Evolutionary conservation across 35 echinoderm and acorn worm genomes (phyloP).

Genomic region (Chiridota heheva): DNA sequence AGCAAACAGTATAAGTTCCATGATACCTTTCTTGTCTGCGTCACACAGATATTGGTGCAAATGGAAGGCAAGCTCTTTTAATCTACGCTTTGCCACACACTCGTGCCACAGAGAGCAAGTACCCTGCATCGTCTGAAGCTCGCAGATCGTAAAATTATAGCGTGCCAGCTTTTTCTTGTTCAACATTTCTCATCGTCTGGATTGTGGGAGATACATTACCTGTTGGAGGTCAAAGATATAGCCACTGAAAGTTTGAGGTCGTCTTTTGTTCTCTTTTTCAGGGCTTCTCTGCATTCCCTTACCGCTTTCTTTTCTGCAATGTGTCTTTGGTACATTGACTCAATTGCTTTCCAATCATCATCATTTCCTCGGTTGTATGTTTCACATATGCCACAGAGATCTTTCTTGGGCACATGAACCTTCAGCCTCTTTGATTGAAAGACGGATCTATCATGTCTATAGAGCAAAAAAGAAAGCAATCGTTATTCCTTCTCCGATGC

Average conservation of each 20-base stretch:
- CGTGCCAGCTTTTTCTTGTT: constrained; percentile 62
- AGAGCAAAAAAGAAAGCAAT: not conserved
- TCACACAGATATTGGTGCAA: constrained; percentile 23
- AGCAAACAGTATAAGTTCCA: constrained; percentile 53
- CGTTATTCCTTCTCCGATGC: not conserved
- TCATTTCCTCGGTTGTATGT: constrained; percentile 13
- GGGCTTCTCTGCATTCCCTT: constrained; percentile 16
- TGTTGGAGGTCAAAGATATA: constrained; percentile 70
- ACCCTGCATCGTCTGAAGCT: constrained; percentile 40
- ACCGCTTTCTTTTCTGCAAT: constrained; percentile 38
- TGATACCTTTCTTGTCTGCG: constrained; percentile 41
- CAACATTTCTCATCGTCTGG: constrained; percentile 51
- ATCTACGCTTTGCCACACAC: constrained; percentile 36
- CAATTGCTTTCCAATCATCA: not conserved
- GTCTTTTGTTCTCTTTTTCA: not conserved
- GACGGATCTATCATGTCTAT: constrained; percentile 25
- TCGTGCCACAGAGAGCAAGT: constrained; percentile 60
- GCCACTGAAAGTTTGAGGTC: not conserved
- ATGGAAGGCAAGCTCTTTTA: constrained; percentile 60
- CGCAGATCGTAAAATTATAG: constrained; percentile 81
- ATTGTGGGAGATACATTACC: constrained; percentile 68
- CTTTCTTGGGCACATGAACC: constrained; percentile 65
- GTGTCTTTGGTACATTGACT: constrained; percentile 9
- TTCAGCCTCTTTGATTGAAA: constrained; percentile 49
- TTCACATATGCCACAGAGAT: constrained; percentile 58